Base-by-base conservation (phyloP, 1,140 invertebrate genomes). In the Penaeus indicus region DNA sequence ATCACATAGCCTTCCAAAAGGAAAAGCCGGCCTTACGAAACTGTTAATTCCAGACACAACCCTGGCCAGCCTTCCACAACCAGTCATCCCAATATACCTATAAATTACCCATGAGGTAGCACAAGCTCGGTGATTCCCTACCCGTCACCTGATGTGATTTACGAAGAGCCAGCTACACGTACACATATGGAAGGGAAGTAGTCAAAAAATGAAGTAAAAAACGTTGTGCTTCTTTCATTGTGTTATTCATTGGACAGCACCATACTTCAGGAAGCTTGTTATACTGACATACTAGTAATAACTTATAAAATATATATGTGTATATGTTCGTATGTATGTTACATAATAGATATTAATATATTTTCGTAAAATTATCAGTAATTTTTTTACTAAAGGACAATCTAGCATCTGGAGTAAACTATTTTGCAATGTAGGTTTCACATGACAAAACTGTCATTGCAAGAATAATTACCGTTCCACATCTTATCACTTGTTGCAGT, bases 151-250 rank as follows among this genome's bases (percentile, higher is more conserved):
- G 10, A 16, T 16, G 54, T 13, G 54, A 54, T 54, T 54, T 54
- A 54, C 54, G 11, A 16, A 54, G 16, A 54, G 54, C 54, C 54
- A 54, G 54, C 54, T 54, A 54, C 54, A 75, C 10, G 11, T 13
- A 75, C 27, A 21, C 72, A 32, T 27, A 75, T 10, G n/a, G 54
- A 54, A 54, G 54, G 16, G 27, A 75, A 27, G 42, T 19, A 25
- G 72, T 75, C 22, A 75, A 75, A 25, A 75, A 32, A 27, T 27
- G 72, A 32, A 75, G 18, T 27, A 38, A 75, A 75, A 38, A 75
- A 75, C 72, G 72, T 75, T 75, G 72, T 75, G 72, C 72, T 75
- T 75, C 42, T 38, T 75, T 75, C 72, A 75, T 75, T 75, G 72
- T 75, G 72, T 75, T 38, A 75, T 75, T 19, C 42, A 75, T 32